Conservation (phyloP, 2,113 vertebrate genomes). For the Cephalophus harveyi region DNA sequence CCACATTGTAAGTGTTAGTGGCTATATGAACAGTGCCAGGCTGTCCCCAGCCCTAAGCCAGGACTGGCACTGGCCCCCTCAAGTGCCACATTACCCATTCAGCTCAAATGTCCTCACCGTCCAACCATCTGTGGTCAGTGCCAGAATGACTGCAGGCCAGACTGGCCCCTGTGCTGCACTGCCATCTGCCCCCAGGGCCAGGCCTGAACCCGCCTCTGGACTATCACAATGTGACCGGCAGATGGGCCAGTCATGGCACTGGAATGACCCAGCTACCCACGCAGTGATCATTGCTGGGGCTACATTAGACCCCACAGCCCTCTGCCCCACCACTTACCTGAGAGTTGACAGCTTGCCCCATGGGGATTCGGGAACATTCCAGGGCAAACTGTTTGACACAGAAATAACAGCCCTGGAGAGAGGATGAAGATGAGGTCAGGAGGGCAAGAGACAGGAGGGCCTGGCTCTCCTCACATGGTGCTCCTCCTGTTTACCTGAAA, state of each 20-base stretch:
- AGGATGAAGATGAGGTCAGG: conserved; percentile 42
- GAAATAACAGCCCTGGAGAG: conserved; percentile 94
- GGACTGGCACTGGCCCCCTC: not conserved
- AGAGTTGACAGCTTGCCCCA: conserved; percentile 98
- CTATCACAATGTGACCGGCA: too few species aligned
- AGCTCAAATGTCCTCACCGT: not conserved
- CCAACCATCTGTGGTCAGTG: not conserved
- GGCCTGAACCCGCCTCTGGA: not conserved
- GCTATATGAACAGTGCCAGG: not conserved
- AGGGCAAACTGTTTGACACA: conserved; percentile 98
- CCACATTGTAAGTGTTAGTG: not conserved
- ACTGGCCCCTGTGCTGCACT: not conserved
- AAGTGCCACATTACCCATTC: not conserved
- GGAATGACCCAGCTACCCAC: not conserved
- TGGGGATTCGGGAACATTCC: conserved; percentile 97
- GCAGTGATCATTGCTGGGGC: not conserved
- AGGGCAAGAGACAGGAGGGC: not conserved
- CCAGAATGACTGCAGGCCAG: not conserved
- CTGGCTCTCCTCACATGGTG: not conserved
- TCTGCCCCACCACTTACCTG: conserved; percentile 86
- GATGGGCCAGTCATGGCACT: not conserved
- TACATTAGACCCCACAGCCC: not conserved
- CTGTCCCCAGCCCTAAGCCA: not conserved
- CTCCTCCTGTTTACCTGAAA: conserved; percentile 88
- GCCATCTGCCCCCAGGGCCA: not conserved